Evolutionary conservation across 1,140 invertebrate genomes (phyloP).

Genomic region (Maconellicoccus hirsutus): DNA sequence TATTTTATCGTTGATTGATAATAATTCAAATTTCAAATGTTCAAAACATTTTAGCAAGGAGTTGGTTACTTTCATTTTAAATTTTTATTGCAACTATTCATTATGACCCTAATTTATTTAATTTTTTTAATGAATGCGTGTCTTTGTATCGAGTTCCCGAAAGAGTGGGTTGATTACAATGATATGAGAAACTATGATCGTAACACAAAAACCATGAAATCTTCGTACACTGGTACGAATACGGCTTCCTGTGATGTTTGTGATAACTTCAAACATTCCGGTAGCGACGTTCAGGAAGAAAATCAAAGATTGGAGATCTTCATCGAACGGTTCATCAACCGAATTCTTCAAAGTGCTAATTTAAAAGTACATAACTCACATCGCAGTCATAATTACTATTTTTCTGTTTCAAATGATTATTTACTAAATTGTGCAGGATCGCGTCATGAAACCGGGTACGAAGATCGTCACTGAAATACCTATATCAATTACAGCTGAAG

Average conservation of each 20-base stretch:
- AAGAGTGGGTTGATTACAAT: not conserved
- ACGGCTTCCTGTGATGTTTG: not conserved
- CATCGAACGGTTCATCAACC: not conserved
- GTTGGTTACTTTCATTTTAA: too few species aligned
- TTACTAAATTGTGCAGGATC: not conserved
- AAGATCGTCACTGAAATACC: not conserved
- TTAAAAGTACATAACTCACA: not conserved
- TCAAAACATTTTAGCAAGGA: too few species aligned
- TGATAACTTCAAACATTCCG: not conserved
- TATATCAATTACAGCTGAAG: not conserved
- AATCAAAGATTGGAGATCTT: not conserved
- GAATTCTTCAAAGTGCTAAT: not conserved
- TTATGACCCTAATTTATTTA: too few species aligned
- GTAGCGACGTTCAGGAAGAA: not conserved
- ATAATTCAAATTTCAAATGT: too few species aligned
- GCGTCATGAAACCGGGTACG: not conserved
- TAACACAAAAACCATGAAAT: not conserved
- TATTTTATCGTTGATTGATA: too few species aligned
- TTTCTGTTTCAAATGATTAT: not conserved
- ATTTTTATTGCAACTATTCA: too few species aligned
- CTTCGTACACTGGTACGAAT: not conserved
- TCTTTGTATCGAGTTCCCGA: too few species aligned
- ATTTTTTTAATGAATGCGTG: too few species aligned
- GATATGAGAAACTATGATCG: constrained; percentile 12
- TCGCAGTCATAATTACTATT: too few species aligned